phyloP scores from a whole-genome alignment of 2,113 vertebrate genomes.

The Tyto alba region DNA sequence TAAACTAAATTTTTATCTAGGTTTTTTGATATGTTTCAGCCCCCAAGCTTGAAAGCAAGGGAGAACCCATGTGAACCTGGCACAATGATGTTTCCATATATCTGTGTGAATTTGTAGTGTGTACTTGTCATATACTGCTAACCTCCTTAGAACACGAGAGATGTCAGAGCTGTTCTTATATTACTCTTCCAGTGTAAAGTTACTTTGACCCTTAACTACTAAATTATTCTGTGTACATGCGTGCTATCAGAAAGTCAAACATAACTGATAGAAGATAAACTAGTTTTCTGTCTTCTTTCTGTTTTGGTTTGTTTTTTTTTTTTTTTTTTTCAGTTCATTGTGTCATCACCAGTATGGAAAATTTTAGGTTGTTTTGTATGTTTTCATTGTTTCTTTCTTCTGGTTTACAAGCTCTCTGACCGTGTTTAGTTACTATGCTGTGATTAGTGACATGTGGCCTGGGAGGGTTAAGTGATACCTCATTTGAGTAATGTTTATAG shows the following conservation, averaged over 20 bases:
- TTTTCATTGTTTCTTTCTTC: background rate
- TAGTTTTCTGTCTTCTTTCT: background rate
- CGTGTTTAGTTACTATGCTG: background rate
- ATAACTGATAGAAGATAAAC: background rate
- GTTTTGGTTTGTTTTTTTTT: too few relatives aligned
- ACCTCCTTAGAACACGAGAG: background rate
- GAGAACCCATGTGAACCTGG: background rate
- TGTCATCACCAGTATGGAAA: background rate
- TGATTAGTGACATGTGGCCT: background rate
- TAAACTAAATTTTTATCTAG: background rate
- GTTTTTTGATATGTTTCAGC: background rate
- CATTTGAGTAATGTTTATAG: background rate
- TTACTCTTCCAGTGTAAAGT: background rate
- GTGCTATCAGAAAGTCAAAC: background rate
- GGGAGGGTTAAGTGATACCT: background rate
- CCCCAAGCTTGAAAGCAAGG: background rate
- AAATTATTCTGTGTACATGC: background rate
- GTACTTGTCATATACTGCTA: background rate
- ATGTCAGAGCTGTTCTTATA: background rate
- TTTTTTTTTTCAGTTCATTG: background rate
- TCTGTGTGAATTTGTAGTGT: background rate
- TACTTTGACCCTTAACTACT: background rate
- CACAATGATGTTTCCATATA: background rate
- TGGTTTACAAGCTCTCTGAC: background rate
- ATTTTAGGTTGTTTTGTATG: background rate